Evolutionary conservation across 2,797 vertebrate genomes (phyloP).

Genomic region (Oreochromis mossambicus): DNA sequence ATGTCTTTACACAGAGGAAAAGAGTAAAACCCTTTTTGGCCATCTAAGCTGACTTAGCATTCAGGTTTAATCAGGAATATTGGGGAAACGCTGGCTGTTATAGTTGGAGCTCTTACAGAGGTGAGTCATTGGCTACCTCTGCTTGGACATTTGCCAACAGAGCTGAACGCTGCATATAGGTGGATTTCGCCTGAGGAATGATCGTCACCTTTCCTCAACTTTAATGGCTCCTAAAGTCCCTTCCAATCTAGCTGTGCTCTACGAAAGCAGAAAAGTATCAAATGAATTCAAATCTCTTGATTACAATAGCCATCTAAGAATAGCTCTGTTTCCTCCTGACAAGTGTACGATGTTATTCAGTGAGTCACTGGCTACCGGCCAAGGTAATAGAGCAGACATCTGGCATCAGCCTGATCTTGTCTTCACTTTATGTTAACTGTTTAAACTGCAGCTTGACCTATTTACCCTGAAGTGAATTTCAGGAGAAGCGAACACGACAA

Average conservation of each 20-base stretch:
- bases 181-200: conserved; percentile 10
- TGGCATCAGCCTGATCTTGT: conserved; percentile 44
- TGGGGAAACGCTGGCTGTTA: conserved; percentile 63
- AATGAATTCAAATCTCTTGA: conserved; percentile 44
- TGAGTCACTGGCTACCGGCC: conserved; percentile 43
- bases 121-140: conserved; percentile 67
- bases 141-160: conserved; percentile 60
- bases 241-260: neutral
- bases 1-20: conserved; percentile 49
- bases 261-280: conserved; percentile 7
- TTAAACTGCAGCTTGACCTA: conserved; percentile 34
- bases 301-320: conserved; percentile 46
- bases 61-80: conserved; percentile 77
- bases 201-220: conserved; percentile 31
- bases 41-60: conserved; percentile 37
- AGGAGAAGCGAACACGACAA: neutral
- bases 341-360: conserved; percentile 29
- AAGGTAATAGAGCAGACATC: conserved; percentile 51
- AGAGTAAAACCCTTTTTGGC: conserved; percentile 76
- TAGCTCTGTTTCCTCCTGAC: conserved; percentile 33
- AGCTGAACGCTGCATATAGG: conserved; percentile 36
- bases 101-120: conserved; percentile 65
- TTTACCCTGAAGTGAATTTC: conserved; percentile 18
- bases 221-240: conserved; percentile 27
- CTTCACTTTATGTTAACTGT: conserved; percentile 41